Percentiles rank a stretch among this genome's conserved stretches.
These are phyloP conservation scores for Diloba caeruleocephala DNA, from an alignment of 2,888 invertebrate genomes.

Conservation along the genomic window DNA sequence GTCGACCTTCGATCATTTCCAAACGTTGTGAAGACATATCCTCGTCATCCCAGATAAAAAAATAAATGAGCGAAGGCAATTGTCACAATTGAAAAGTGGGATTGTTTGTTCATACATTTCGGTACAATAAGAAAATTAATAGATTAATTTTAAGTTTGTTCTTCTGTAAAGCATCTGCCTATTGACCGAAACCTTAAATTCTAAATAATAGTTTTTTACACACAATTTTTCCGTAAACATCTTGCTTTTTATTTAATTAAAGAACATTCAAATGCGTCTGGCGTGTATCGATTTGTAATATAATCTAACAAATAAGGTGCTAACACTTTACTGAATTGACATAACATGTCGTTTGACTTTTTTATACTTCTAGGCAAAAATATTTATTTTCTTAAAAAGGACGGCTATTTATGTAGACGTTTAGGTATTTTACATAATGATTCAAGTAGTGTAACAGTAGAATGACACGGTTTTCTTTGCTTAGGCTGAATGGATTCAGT, in stretches of 20 bases:
- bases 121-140: too few relatives aligned
- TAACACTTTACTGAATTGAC: slow-evolving; percentile 38
- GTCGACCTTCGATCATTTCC: too few relatives aligned
- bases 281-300: slow-evolving; percentile 42
- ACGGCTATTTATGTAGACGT: background rate
- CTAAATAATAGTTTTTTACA: slow-evolving; percentile 24
- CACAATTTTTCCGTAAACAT: slow-evolving; percentile 16
- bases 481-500: too few relatives aligned
- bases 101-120: too few relatives aligned
- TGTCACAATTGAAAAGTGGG: too few relatives aligned
- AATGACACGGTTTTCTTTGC: too few relatives aligned
- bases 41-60: too few relatives aligned
- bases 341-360: slow-evolving; percentile 18
- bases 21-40: too few relatives aligned
- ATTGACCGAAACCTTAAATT: background rate
- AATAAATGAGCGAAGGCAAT: too few relatives aligned
- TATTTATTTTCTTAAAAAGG: background rate
- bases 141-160: background rate
- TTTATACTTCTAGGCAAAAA: background rate
- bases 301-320: slow-evolving; percentile 41
- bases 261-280: slow-evolving; percentile 35
- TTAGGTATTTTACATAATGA: background rate
- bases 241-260: slow-evolving; percentile 21
- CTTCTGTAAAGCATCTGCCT: slow-evolving; percentile 16
- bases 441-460: background rate